Evolutionary conservation across 2,888 invertebrate species (phyloP).

Genomic region (Pyralis farinalis): DNA sequence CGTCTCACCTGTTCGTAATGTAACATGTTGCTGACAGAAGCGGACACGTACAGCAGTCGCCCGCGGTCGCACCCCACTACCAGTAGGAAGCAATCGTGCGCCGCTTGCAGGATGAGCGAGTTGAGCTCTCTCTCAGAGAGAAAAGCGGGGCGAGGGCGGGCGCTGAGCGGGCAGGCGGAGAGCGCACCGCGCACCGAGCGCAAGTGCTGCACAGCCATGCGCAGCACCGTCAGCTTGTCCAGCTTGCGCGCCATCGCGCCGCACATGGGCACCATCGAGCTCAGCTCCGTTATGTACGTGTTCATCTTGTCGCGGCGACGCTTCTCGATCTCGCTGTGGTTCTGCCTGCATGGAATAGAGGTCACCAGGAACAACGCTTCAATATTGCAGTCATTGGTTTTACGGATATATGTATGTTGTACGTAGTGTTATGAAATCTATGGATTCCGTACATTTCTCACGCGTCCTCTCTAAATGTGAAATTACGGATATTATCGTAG

Average conservation of each 20-base stretch:
- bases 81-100: slow-evolving; percentile 92
- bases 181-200: slow-evolving; percentile 82
- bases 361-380: too few species aligned
- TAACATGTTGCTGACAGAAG: slow-evolving; percentile 90
- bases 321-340: slow-evolving; percentile 98
- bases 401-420: too few species aligned
- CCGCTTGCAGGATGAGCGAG: slow-evolving; percentile 90
- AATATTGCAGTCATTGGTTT: too few species aligned
- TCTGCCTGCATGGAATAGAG: slow-evolving; percentile 84
- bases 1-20: slow-evolving; percentile 91
- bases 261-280: slow-evolving; percentile 96
- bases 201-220: slow-evolving; percentile 97
- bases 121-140: slow-evolving; percentile 94
- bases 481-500: too few species aligned
- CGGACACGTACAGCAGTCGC: slow-evolving; percentile 93
- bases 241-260: slow-evolving; percentile 95
- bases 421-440: too few species aligned
- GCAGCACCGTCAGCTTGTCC: slow-evolving; percentile 93
- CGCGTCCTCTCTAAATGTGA: too few species aligned
- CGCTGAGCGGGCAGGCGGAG: slow-evolving; percentile 84
- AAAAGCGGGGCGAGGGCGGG: slow-evolving; percentile 89
- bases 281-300: slow-evolving; percentile 94
- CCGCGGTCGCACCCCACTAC: slow-evolving; percentile 97
- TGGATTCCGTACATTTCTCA: too few species aligned
- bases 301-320: slow-evolving; percentile 98